phyloP scores from a whole-genome alignment of 2,113 vertebrate genomes.

The Lepus timidus region DNA sequence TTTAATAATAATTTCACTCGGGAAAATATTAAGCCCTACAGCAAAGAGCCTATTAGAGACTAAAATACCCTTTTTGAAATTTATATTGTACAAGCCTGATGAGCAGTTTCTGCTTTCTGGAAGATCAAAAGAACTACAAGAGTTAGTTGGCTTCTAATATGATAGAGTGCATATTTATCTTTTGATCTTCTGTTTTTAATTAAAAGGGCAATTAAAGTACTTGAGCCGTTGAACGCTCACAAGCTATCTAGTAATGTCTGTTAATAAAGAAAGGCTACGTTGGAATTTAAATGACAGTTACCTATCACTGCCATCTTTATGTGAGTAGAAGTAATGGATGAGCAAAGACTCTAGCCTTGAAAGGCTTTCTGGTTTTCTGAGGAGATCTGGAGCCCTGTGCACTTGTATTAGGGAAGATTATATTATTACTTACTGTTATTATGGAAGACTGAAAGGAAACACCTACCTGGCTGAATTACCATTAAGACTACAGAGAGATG shows the following conservation, averaged over 20 bases:
- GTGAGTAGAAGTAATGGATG: not conserved
- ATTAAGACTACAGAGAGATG: not conserved
- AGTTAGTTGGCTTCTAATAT: not conserved
- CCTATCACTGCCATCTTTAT: not conserved
- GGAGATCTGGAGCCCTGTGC: not conserved
- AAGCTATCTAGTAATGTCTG: constrained; percentile 52
- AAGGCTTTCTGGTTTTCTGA: constrained; percentile 61
- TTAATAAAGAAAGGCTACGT: constrained; percentile 39
- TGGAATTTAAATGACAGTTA: constrained; percentile 33
- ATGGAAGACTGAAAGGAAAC: constrained; percentile 27
- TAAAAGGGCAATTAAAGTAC: constrained; percentile 47
- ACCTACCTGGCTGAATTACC: not conserved
- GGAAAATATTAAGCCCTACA: not conserved
- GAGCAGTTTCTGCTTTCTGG: constrained; percentile 36
- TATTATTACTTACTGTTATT: not conserved
- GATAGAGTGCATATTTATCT: constrained; percentile 13
- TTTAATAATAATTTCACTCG: constrained; percentile 40
- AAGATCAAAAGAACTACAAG: constrained; percentile 51
- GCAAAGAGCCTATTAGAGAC: constrained; percentile 42
- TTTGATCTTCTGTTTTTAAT: constrained; percentile 73
- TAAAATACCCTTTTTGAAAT: constrained; percentile 20
- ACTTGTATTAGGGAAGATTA: not conserved
- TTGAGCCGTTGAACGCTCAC: constrained; percentile 11
- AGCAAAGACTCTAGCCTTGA: not conserved
- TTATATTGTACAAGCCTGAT: not conserved